Percentiles rank a stretch among this genome's conserved stretches.
Conservation (phyloP, 2,888 invertebrate genomes). For the Pseudococcus longispinus region DNA sequence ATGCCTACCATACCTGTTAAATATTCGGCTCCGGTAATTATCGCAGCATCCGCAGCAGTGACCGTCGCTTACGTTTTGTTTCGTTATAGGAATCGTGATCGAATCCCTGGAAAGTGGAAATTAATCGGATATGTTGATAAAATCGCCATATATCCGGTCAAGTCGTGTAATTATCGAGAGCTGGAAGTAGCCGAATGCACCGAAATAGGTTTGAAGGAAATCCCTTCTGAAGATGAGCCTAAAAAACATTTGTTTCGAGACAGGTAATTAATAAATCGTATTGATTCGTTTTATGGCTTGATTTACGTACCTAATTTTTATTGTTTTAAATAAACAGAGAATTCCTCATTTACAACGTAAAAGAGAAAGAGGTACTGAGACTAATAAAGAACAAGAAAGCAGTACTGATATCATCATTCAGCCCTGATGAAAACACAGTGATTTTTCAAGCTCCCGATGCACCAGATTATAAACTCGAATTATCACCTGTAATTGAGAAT, state of each 20-base stretch:
- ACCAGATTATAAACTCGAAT: neutral
- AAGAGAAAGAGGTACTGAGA: neutral
- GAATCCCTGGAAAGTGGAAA: conserved; percentile 61
- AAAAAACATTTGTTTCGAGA: conserved; percentile 33
- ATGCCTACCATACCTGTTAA: neutral
- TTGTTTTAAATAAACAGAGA: neutral
- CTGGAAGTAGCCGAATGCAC: conserved; percentile 62
- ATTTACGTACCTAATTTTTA: neutral
- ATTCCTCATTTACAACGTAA: neutral
- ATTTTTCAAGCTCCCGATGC: conserved; percentile 20
- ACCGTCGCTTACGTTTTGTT: neutral
- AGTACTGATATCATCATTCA: neutral
- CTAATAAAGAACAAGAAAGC: neutral
- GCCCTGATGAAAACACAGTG: neutral
- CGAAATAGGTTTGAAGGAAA: conserved; percentile 61
- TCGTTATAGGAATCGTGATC: neutral
- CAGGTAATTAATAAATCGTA: neutral
- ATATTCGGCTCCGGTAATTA: neutral
- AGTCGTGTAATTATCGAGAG: conserved; percentile 63
- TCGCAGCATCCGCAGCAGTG: neutral
- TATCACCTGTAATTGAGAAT: neutral
- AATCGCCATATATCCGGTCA: conserved; percentile 63
- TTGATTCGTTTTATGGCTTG: too few relatives aligned
- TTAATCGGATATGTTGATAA: conserved; percentile 62
- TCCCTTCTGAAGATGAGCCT: conserved; percentile 54